These are phyloP conservation scores for Parnassius glacialis DNA, from an alignment of 2,888 invertebrate genomes.

Conservation along the genomic window DNA sequence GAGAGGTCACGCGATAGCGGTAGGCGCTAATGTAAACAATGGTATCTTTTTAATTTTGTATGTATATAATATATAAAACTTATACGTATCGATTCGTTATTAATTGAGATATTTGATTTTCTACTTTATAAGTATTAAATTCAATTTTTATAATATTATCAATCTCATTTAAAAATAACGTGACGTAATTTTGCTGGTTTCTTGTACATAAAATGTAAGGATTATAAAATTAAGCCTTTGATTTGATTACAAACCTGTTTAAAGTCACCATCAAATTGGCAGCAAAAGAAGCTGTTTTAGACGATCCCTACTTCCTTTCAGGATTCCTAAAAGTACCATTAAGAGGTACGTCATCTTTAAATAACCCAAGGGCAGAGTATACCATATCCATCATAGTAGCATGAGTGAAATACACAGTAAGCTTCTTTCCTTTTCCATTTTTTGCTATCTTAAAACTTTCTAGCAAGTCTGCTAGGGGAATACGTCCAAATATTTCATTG, in stretches of 20 bases:
- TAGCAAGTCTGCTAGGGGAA: constrained; percentile 84
- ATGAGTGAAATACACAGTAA: constrained; percentile 85
- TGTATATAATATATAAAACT: too few species aligned
- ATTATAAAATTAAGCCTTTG: too few species aligned
- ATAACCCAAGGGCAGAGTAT: constrained; percentile 84
- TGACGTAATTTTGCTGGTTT: too few species aligned
- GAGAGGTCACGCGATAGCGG: too few species aligned
- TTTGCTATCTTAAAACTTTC: constrained; percentile 69
- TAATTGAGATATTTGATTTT: too few species aligned
- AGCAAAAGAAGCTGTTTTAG: constrained; percentile 84
- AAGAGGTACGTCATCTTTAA: constrained; percentile 81
- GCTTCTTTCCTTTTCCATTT: constrained; percentile 63
- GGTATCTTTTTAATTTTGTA: too few species aligned
- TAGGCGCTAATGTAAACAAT: too few species aligned
- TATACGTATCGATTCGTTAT: too few species aligned
- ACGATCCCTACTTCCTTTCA: constrained; percentile 85
- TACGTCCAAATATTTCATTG: constrained; percentile 84
- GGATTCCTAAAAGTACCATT: constrained; percentile 80
- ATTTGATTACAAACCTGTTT: constrained; percentile 78
- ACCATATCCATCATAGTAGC: constrained; percentile 83
- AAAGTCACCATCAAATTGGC: constrained; percentile 87
- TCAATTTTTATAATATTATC: too few species aligned
- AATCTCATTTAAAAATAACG: too few species aligned
- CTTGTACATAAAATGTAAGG: too few species aligned
- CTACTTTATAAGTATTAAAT: too few species aligned